Evolutionary conservation across 2,113 vertebrate genomes (phyloP).

Genomic region (Labrus mixtus): DNA sequence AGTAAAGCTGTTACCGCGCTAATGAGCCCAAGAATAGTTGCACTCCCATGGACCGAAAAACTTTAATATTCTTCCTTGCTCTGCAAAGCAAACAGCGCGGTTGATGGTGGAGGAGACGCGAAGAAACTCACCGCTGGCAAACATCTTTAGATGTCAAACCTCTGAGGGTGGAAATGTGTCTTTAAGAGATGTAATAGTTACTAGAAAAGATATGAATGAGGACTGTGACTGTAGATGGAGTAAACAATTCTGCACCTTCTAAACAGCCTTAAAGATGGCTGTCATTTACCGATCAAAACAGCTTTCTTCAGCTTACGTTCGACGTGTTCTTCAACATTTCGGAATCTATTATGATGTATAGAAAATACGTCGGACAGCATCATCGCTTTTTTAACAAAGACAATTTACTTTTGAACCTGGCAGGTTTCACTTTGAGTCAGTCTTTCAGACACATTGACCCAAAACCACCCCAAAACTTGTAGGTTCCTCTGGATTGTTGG

Average conservation of each 20-base stretch:
- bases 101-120: neutral
- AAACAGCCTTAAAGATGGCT: neutral
- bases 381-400: no score
- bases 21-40: constrained; percentile 42
- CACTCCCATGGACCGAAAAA: constrained; percentile 20
- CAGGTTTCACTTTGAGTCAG: no score
- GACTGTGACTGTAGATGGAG: neutral
- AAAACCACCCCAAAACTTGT: no score
- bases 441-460: no score
- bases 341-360: no score
- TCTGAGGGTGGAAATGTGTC: neutral
- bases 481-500: no score
- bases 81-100: constrained; percentile 17
- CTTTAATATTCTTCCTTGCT: constrained; percentile 22
- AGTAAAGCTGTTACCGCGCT: constrained; percentile 42
- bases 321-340: no score
- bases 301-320: no score
- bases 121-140: neutral
- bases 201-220: neutral
- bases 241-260: neutral
- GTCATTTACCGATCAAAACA: no score
- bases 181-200: neutral
- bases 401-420: no score
- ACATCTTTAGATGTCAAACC: constrained; percentile 3
- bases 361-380: no score